Evolutionary conservation across 1,140 invertebrate genomes (phyloP).

Genomic region (Epicauta chinensis): DNA sequence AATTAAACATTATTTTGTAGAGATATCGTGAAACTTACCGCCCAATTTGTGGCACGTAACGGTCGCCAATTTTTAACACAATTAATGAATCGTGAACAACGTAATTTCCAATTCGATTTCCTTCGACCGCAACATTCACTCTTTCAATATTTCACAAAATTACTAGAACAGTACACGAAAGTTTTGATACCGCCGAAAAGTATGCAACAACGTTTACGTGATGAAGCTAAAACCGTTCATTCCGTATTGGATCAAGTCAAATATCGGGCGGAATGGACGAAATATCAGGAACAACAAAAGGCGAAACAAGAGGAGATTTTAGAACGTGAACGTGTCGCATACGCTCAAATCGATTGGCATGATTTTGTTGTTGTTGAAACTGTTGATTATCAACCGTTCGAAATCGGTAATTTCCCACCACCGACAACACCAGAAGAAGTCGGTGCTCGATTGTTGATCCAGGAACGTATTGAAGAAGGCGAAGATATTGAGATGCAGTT

Average conservation of each 20-base stretch:
- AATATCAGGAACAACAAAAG: slow-evolving; percentile 87
- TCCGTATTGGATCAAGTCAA: slow-evolving; percentile 86
- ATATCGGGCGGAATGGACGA: slow-evolving; percentile 93
- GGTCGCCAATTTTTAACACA: slow-evolving; percentile 97
- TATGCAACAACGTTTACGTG: slow-evolving; percentile 69
- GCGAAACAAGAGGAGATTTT: slow-evolving; percentile 90
- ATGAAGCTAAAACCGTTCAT: slow-evolving; percentile 68
- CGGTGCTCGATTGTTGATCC: slow-evolving; percentile 86
- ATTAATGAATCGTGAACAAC: slow-evolving; percentile 95
- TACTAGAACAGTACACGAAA: slow-evolving; percentile 98
- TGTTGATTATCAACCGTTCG: slow-evolving; percentile 96
- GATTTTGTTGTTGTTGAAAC: slow-evolving; percentile 99
- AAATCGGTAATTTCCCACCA: slow-evolving; percentile 91
- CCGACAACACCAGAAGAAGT: slow-evolving; percentile 97
- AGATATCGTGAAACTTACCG: slow-evolving; percentile 96
- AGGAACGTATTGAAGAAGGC: slow-evolving; percentile 55
- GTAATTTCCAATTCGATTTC: slow-evolving; percentile 99
- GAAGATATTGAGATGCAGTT: slow-evolving; percentile 72
- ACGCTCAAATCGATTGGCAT: slow-evolving; percentile 99
- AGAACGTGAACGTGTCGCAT: slow-evolving; percentile 92
- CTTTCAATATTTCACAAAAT: slow-evolving; percentile 97
- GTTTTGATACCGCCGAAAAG: slow-evolving; percentile 92
- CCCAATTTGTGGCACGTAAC: slow-evolving; percentile 98
- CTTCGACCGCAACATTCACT: slow-evolving; percentile 96
- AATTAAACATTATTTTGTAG: slow-evolving; percentile 48